Evolutionary conservation across 2,888 invertebrate genomes (phyloP).

Genomic region (Seira musarum): DNA sequence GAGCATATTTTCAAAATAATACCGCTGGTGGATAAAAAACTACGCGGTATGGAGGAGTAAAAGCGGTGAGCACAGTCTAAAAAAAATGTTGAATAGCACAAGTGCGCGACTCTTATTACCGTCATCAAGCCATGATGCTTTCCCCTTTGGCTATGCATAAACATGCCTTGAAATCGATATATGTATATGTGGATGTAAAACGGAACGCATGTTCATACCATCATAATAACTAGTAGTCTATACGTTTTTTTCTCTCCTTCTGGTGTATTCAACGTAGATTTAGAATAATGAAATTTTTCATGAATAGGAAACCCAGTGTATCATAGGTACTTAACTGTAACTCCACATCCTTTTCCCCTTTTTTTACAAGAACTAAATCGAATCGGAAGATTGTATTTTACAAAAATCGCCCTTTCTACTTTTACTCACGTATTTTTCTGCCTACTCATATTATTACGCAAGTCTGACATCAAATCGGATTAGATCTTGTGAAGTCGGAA

Average conservation of each 20-base stretch:
- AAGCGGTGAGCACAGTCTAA: neutral
- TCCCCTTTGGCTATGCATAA: conserved; percentile 51
- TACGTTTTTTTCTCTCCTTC: too few species aligned
- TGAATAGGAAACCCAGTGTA: too few species aligned
- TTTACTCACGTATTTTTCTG: too few species aligned
- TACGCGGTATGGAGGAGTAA: conserved; percentile 7
- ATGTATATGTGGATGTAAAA: too few species aligned
- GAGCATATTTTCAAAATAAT: conserved; percentile 53
- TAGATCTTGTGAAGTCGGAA: conserved; percentile 11
- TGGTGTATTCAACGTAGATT: too few species aligned
- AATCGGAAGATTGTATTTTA: too few species aligned
- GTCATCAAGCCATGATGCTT: conserved; percentile 35
- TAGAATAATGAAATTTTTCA: too few species aligned
- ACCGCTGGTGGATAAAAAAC: conserved; percentile 47
- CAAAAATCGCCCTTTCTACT: too few species aligned
- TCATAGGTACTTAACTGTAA: too few species aligned
- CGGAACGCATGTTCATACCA: conserved; percentile 31
- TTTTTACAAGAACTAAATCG: too few species aligned
- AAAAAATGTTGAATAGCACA: conserved; percentile 21
- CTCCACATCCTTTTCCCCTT: too few species aligned
- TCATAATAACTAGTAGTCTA: too few species aligned
- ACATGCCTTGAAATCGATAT: conserved; percentile 45
- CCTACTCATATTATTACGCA: conserved; percentile 21
- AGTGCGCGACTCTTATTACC: conserved; percentile 40
- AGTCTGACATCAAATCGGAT: conserved; percentile 43